Conservation (phyloP, 1,140 invertebrate genomes). For the Eueides isabella region DNA sequence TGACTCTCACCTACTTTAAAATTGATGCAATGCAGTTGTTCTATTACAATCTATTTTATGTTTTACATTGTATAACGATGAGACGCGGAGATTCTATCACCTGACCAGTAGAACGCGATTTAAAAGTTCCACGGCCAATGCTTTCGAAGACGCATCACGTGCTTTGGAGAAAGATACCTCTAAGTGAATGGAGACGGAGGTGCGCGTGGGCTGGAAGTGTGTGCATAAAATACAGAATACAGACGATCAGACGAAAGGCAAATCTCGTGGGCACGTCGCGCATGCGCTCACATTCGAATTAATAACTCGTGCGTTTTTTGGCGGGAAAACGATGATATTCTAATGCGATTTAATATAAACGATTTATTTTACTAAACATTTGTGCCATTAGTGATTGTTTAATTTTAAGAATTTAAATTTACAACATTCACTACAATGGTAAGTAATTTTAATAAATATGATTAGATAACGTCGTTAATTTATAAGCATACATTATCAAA, state of each 20-base stretch:
- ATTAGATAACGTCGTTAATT: neutral
- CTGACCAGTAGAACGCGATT: neutral
- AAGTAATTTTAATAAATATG: neutral
- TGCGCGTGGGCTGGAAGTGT: constrained; percentile 41
- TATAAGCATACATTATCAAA: neutral
- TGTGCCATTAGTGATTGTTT: constrained; percentile 14
- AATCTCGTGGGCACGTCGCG: constrained; percentile 58
- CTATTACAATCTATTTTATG: neutral
- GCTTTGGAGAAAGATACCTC: constrained; percentile 66
- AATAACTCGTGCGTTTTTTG: constrained; percentile 41
- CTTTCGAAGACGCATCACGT: constrained; percentile 75
- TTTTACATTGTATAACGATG: neutral
- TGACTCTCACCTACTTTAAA: constrained; percentile 29
- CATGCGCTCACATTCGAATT: constrained; percentile 48
- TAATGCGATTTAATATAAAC: neutral
- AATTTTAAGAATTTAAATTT: neutral
- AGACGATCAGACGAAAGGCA: constrained; percentile 56
- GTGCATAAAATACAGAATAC: constrained; percentile 21
- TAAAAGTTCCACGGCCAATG: constrained; percentile 59
- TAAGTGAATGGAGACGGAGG: constrained; percentile 33
- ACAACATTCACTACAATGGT: constrained; percentile 9
- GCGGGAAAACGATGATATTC: constrained; percentile 45
- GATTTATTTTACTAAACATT: constrained; percentile 9
- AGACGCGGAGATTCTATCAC: neutral
- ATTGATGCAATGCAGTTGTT: constrained; percentile 35